Base-by-base conservation (phyloP, 2,797 vertebrate species). In the Neostethus bicornis region DNA sequence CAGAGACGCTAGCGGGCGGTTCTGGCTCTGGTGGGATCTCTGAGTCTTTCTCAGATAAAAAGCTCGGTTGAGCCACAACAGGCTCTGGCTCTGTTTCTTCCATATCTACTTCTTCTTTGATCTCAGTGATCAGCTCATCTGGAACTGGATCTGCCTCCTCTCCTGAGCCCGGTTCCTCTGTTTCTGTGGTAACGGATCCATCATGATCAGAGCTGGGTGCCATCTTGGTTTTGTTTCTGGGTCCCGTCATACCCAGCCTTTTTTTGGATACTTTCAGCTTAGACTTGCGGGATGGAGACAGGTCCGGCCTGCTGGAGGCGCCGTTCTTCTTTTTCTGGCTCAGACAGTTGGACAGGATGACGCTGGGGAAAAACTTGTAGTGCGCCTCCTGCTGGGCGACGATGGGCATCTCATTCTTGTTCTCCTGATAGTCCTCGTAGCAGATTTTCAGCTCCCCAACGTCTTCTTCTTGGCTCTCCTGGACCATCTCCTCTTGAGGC, bases 291-390 rank as follows among this genome's bases (percentile, higher is more conserved):
- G 87, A 93, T 53, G 93, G 87, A 2, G 55, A 43, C 70, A 91
- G 86, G n/a, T 95, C 92, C 14, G 90, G 58, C 63, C 93, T 95
- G 23, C 88, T 89, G n/a, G 71, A 71, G 17, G 73, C 9, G 14
- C 93, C 91, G 0, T 42, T 11, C 1, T 59, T 49, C 66, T 91
- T 93, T 75, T 96, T 98, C 73, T 95, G 92, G 55, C 83, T 94
- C 54, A 99, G 94, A 87, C 97, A 99, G 80, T 99, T 99, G 53
- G 97, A 98, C 80, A 99, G 96, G 70, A 99, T 96, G 71, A 99
- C 96, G 43, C 96, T 99, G 31, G 97, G 97, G 69, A 99, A 99
- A 84, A 99, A 99, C 89, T 97, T 98, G 73, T 99, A 99, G 88
- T 98, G 96, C 10, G 95, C 95, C 83, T 95, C 95, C 90, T 97